Percentiles rank a stretch among this genome's conserved stretches.
These are phyloP conservation scores for Stichodactyla helianthus DNA, from an alignment of 64 coral and sea anemone genomes.

Conservation along the genomic window DNA sequence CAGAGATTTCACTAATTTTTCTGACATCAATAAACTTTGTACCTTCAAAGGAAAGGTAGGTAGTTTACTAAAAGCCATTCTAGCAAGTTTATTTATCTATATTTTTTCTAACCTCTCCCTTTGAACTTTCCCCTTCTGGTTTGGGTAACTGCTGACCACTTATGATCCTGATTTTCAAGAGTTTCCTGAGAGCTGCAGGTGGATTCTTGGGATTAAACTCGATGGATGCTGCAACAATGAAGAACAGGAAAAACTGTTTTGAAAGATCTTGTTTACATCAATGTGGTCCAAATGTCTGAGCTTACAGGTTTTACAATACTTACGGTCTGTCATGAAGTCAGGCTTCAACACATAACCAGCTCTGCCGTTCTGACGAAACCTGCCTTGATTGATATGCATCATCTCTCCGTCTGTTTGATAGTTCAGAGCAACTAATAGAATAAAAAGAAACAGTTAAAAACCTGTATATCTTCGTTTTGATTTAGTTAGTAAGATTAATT, in stretches of 20 bases:
- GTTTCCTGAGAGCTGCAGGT: background rate
- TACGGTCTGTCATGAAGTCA: constrained; percentile 72
- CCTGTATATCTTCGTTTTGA: no score
- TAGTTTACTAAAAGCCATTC: no score
- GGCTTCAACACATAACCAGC: constrained; percentile 90
- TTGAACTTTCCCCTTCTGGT: constrained; percentile 34
- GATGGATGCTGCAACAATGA: background rate
- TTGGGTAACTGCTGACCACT: constrained; percentile 87
- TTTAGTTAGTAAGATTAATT: no score
- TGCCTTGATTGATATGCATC: constrained; percentile 83
- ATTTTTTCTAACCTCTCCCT: constrained; percentile 14
- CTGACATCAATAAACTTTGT: no score
- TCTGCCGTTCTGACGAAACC: constrained; percentile 68
- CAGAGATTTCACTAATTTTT: no score
- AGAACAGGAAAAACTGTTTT: background rate
- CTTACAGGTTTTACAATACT: constrained; percentile 11
- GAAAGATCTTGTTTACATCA: background rate
- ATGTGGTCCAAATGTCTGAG: no score
- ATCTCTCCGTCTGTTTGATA: constrained; percentile 89
- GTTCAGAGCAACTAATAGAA: constrained; percentile 78
- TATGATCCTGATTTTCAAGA: constrained; percentile 37
- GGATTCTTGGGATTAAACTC: background rate
- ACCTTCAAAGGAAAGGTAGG: no score
- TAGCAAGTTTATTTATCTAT: no score
- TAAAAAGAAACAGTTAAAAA: background rate